Base-by-base conservation (phyloP, 2,888 invertebrate genomes). In the Ethmia dodecea region DNA sequence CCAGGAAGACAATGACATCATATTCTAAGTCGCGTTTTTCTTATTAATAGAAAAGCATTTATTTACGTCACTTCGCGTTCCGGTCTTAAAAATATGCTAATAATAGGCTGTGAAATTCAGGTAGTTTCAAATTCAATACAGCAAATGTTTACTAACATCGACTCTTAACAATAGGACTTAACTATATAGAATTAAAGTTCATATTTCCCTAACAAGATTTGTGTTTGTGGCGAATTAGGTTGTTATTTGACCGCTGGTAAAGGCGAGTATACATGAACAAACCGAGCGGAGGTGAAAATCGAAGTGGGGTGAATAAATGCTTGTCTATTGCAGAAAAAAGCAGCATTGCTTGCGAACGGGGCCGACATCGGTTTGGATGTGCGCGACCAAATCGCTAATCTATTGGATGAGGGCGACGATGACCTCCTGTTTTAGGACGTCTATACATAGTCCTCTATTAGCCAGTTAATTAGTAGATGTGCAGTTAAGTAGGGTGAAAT, bases 371-470 rank as follows among this genome's bases (percentile, higher is more conserved):
- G 64, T 5, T 41, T 45, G 28, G 79, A 83, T 32, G 39, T 60
- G 12, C 55, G 83, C 28, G 79, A 87, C 51, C 78, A 86, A 38
- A 72, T 88, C 14, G 89, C 89, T 20, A 96, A 93, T 66, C 89
- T 97, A 57, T 83, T 97, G 28, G 94, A 95, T 45, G 95, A 96
- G 51, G 94, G 93, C 27, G 97, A 97, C 61, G 96, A 96, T 65
- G 97, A 97, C 80, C 83, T 97, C 40, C 86, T 97, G 38, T 97
- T 97, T 87, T 95, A 94, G 89, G n/a, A n/a, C 20, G 16, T 8
- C 38, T 16, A 16, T 28, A 13, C 16, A 26, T 38, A 31, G 34
- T 29, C 13, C 18, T 16, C 9, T 28, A 27, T 9, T 26, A 26
- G 31, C 35, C 38, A 42, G 29, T 40, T 34, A 38, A n/a, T 33